A percentile compares a stretch with the other conserved stretches of the same genome.
Conservation (phyloP, 2,888 invertebrate species). For the Pharmacophagus antenor region DNA sequence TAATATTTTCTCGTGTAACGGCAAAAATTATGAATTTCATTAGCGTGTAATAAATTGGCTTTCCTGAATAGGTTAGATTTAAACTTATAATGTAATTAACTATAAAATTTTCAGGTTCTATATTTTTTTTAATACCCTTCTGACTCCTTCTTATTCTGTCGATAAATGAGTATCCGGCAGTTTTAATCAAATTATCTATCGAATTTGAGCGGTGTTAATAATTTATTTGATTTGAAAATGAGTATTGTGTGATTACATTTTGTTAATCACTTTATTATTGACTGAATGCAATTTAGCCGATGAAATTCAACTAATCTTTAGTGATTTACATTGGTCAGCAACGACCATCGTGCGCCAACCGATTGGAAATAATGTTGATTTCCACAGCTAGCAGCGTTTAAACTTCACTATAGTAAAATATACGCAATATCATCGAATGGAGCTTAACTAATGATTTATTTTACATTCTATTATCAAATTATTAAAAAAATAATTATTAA, state of each 20-base stretch:
- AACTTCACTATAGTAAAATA: background rate
- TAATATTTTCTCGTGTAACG: too few species aligned
- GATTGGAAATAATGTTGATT: conserved; percentile 19
- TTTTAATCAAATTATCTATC: background rate
- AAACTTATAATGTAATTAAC: too few species aligned
- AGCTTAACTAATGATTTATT: background rate
- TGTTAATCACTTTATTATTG: conserved; percentile 1
- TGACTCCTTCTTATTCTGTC: too few species aligned
- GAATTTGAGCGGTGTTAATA: background rate
- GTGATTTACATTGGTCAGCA: conserved; percentile 7
- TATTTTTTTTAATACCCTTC: too few species aligned
- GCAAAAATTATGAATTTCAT: too few species aligned
- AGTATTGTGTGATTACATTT: background rate
- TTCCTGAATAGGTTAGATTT: background rate
- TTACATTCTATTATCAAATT: too few species aligned
- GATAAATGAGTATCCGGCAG: too few species aligned
- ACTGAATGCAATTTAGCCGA: conserved; percentile 10
- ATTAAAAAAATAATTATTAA: too few species aligned
- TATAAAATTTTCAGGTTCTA: too few species aligned
- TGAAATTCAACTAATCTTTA: conserved; percentile 19
- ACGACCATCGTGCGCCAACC: conserved; percentile 3
- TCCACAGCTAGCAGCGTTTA: background rate
- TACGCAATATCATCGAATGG: background rate
- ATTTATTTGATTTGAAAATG: background rate
- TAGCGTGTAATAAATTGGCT: too few species aligned